These are phyloP conservation scores for Quadroppia sp. DNA, from an alignment of 2,888 invertebrate species.

Conservation along the genomic window DNA sequence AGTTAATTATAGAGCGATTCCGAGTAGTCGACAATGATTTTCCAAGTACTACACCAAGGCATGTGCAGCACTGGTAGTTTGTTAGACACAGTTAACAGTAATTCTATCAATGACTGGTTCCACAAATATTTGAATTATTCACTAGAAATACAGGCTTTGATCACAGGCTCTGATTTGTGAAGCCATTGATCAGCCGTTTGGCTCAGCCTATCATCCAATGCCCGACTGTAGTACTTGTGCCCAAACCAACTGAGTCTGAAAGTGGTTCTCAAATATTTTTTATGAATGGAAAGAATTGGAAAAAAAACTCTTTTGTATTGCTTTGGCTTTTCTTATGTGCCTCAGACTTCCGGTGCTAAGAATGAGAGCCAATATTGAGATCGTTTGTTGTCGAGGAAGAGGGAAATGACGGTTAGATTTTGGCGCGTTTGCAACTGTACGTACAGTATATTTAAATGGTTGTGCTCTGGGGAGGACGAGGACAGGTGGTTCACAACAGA, in stretches of 20 bases:
- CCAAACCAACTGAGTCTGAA: background rate
- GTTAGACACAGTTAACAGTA: background rate
- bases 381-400: conserved; percentile 14
- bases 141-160: background rate
- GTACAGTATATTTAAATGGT: conserved; percentile 4
- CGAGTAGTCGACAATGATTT: conserved; percentile 9
- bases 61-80: background rate
- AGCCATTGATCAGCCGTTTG: background rate
- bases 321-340: background rate
- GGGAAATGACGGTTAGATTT: conserved; percentile 30
- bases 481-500: conserved; percentile 35
- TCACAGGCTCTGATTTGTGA: too few species aligned
- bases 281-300: conserved; percentile 5
- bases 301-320: conserved; percentile 10
- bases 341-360: conserved; percentile 3
- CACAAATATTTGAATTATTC: conserved; percentile 33
- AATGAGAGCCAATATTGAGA: conserved; percentile 16
- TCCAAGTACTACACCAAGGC: background rate
- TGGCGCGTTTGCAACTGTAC: background rate
- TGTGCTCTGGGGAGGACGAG: too few species aligned
- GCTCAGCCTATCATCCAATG: background rate
- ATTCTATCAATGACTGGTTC: conserved; percentile 30
- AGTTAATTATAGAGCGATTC: conserved; percentile 29
- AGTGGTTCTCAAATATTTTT: conserved; percentile 15
- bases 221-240: background rate